Conservation (phyloP, 1,140 invertebrate species). For the Tribolium madens region DNA sequence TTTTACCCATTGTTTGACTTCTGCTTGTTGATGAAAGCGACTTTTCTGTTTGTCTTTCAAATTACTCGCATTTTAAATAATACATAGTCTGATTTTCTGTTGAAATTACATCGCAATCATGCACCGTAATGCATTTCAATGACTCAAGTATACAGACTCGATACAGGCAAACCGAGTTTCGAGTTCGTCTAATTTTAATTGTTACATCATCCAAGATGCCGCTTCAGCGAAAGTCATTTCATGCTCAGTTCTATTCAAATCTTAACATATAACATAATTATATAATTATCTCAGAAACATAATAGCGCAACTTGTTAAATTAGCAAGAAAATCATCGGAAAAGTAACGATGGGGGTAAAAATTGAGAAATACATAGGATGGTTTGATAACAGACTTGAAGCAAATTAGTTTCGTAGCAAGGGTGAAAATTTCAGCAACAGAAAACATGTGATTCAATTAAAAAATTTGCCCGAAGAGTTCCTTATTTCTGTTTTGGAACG, state of each 20-base stretch:
- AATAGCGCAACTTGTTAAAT: neutral
- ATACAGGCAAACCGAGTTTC: neutral
- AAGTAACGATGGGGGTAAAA: constrained; percentile 10
- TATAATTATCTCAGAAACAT: neutral
- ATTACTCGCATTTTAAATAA: constrained; percentile 36
- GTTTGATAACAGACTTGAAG: constrained; percentile 13
- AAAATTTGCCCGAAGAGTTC: constrained; percentile 4
- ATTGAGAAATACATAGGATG: neutral
- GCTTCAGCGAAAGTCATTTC: constrained; percentile 3
- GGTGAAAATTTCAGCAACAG: constrained; percentile 21
- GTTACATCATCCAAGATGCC: neutral
- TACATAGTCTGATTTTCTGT: constrained; percentile 8
- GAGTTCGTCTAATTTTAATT: constrained; percentile 19
- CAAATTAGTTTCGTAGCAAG: constrained; percentile 13
- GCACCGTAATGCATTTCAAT: constrained; percentile 12
- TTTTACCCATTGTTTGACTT: constrained; percentile 20
- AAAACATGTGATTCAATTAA: constrained; percentile 3
- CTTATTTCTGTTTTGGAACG: constrained; percentile 6
- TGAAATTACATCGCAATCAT: constrained; percentile 23
- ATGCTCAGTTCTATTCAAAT: neutral
- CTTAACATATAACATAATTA: too few species aligned
- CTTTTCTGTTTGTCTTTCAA: constrained; percentile 3
- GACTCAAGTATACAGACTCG: neutral
- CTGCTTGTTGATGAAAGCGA: constrained; percentile 22
- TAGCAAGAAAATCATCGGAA: neutral